A percentile compares a stretch with the other conserved stretches of the same genome.
Conservation (phyloP, 2,113 vertebrate species). For the Scomber colias region DNA sequence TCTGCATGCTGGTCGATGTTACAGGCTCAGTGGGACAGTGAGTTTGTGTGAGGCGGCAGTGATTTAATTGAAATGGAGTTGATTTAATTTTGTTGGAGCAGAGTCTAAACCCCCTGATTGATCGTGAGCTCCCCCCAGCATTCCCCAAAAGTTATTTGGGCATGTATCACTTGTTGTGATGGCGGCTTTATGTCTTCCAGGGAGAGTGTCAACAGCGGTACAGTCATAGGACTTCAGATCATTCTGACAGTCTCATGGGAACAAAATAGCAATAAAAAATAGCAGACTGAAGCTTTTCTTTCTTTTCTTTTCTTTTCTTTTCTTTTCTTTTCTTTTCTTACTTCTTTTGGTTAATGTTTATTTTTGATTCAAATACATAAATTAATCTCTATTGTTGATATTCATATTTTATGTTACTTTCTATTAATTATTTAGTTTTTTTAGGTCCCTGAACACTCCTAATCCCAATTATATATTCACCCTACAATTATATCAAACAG, state of each 20-base stretch:
- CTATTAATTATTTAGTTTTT: not conserved
- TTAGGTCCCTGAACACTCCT: not conserved
- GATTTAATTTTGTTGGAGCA: constrained; percentile 76
- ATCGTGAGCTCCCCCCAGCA: constrained; percentile 58
- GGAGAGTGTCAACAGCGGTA: constrained; percentile 38
- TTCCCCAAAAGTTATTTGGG: constrained; percentile 69
- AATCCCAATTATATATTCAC: not conserved
- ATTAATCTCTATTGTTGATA: not conserved
- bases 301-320: not conserved
- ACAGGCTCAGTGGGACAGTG: constrained; percentile 42
- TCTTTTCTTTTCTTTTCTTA: not conserved
- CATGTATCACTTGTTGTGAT: constrained; percentile 62
- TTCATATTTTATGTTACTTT: not conserved
- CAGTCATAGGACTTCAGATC: constrained; percentile 55
- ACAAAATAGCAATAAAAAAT: constrained; percentile 43
- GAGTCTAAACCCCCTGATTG: constrained; percentile 71
- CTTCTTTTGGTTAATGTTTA: not conserved
- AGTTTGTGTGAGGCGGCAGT: constrained; percentile 44
- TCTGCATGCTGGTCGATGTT: constrained; percentile 54
- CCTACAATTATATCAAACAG: not conserved
- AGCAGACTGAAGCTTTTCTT: constrained; percentile 10
- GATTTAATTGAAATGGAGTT: constrained; percentile 73
- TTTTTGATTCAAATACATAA: constrained; percentile 5
- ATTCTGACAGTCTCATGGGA: constrained; percentile 53
- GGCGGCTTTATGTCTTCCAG: constrained; percentile 61